Evolutionary conservation across 2,113 vertebrate species (phyloP), one percentile per base, ranked within the genome.

Genomic region (Haemorhous mexicanus): DNA sequence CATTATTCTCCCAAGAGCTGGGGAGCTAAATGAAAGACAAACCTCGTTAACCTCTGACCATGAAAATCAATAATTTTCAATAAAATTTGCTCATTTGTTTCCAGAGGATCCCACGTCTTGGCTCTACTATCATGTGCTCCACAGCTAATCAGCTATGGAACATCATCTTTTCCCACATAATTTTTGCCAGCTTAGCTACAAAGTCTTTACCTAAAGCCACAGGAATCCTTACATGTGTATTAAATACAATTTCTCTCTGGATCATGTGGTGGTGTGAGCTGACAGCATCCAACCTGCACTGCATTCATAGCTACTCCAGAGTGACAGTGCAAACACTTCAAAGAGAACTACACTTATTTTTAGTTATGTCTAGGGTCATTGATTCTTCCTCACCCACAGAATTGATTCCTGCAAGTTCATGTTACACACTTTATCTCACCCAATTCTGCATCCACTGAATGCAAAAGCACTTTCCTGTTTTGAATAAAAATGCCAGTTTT

Each of bases 81-180:
- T 98, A 98, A 98, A 93, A 98, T 98, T 98, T 98, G 95, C 95
- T 98, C 98, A 98, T 98, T 98, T 97, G 89, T 97, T 98, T 97
- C 94, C 97, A 98, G 97, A 98, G 97, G 97, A 97, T 98, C 93
- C 86, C 83, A 61, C 33, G 70, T 35, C 62, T 80, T 85, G 56
- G 64, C 66, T 95, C 39, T 82, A 39, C 43, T 41, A 37, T 66
- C 73, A 4, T 27, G 22, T 62, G 39, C 56, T 95, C 64, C 74
- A 21, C n/a, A 93, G 59, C 44, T 89, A 86, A 85, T 77, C 88
- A 94, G 68, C 47, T 43, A 35, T 13, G 23, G n/a, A 64, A 68
- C 88, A 44, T 24, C 33, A 21, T 23, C 39, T 82, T 91, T 76
- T 93, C 73, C 32, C n/a, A 56, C 50, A 50, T 44, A 1, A 62